A percentile compares a stretch with the other conserved stretches of the same genome.
Evolutionary conservation across 2,797 vertebrate genomes (phyloP).

Genomic region (Astyanax mexicanus): DNA sequence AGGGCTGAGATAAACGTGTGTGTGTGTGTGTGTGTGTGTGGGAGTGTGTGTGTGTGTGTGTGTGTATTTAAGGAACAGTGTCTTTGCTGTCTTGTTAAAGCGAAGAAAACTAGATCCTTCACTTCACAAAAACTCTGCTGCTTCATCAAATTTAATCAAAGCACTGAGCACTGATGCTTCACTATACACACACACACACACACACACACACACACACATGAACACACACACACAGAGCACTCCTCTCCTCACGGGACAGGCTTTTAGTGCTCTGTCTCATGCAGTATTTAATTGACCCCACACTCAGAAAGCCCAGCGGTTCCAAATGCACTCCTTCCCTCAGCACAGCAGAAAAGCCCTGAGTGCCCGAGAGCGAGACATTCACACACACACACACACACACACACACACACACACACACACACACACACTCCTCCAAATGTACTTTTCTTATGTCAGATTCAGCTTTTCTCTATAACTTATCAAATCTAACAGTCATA

Average conservation of each 20-base stretch:
- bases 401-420: slow-evolving; percentile 29
- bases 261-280: slow-evolving; percentile 88
- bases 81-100: neutral
- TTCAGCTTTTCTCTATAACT: neutral
- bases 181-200: slow-evolving; percentile 59
- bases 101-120: slow-evolving; percentile 49
- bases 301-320: slow-evolving; percentile 83
- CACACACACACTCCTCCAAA: neutral
- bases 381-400: slow-evolving; percentile 2
- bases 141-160: slow-evolving; percentile 83
- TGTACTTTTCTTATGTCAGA: neutral
- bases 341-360: slow-evolving; percentile 65
- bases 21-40: neutral
- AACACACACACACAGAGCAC: slow-evolving; percentile 69
- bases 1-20: neutral
- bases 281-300: slow-evolving; percentile 87
- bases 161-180: slow-evolving; percentile 70
- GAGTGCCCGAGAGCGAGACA: slow-evolving; percentile 65
- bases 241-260: slow-evolving; percentile 77
- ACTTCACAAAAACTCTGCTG: slow-evolving; percentile 70
- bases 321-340: slow-evolving; percentile 78
- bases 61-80: neutral
- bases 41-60: neutral
- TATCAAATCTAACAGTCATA: too few species aligned
- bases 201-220: slow-evolving; percentile 48